These are phyloP conservation scores for Enteromius paludinosus DNA, from an alignment of 2,797 vertebrate species.

Conservation along the genomic window DNA sequence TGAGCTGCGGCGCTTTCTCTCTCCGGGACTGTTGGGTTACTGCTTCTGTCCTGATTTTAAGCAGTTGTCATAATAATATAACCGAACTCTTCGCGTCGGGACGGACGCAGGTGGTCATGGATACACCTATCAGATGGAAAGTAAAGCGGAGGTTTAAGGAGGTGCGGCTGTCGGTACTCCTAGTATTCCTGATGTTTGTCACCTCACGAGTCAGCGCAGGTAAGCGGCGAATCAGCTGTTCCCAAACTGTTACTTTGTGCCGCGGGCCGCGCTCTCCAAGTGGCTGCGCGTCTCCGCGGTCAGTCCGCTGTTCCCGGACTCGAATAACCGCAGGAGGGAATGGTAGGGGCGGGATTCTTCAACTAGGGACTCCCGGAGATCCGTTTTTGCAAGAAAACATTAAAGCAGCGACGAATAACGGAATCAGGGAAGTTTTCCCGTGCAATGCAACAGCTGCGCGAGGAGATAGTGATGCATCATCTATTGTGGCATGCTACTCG, in stretches of 20 bases:
- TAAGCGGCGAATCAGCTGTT: slow-evolving; percentile 66
- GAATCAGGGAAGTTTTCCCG: background rate
- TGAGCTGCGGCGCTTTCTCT: slow-evolving; percentile 64
- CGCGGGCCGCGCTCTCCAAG: background rate
- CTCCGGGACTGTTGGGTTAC: slow-evolving; percentile 61
- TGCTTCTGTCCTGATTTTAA: slow-evolving; percentile 69
- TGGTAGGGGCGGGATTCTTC: slow-evolving; percentile 27
- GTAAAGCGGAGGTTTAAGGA: slow-evolving; percentile 86
- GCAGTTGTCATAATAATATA: slow-evolving; percentile 62
- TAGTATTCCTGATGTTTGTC: slow-evolving; percentile 80
- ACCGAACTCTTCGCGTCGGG: slow-evolving; percentile 71
- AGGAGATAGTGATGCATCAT: slow-evolving; percentile 9
- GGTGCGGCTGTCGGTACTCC: slow-evolving; percentile 74
- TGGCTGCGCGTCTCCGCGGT: slow-evolving; percentile 31
- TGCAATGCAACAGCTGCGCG: background rate
- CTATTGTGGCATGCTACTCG: background rate
- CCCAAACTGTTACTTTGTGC: slow-evolving; percentile 15
- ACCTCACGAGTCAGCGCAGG: slow-evolving; percentile 81
- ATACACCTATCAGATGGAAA: slow-evolving; percentile 87
- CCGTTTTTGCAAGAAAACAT: background rate
- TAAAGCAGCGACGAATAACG: slow-evolving; percentile 7
- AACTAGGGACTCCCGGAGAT: background rate
- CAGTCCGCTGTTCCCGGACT: slow-evolving; percentile 39
- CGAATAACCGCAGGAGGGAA: slow-evolving; percentile 32
- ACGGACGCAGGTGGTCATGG: slow-evolving; percentile 80